Conservation (phyloP, 2,888 invertebrate species). For the Mylabris sibirica region DNA sequence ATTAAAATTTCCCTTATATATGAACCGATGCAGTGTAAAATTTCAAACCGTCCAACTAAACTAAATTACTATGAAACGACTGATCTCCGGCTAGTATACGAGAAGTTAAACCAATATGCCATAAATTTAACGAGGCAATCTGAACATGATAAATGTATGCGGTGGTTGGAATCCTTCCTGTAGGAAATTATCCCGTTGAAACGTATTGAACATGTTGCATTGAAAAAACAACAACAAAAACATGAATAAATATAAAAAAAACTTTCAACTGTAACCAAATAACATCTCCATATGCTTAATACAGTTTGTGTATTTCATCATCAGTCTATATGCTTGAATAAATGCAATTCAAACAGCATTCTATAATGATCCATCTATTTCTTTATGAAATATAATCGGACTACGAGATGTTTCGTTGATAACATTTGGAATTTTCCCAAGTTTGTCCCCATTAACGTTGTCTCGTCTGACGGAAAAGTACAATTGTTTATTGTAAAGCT, state of each 20-base stretch:
- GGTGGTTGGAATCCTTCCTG: slow-evolving; percentile 34
- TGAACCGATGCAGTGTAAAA: slow-evolving; percentile 26
- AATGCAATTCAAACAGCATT: too few species aligned
- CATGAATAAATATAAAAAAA: background rate
- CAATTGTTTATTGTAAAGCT: slow-evolving; percentile 12
- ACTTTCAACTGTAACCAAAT: too few species aligned
- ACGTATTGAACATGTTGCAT: slow-evolving; percentile 32
- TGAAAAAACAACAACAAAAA: background rate
- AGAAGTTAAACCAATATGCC: slow-evolving; percentile 38
- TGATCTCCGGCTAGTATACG: slow-evolving; percentile 26
- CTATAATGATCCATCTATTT: too few species aligned
- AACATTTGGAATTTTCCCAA: background rate
- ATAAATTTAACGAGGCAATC: slow-evolving; percentile 45
- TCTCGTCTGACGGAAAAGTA: background rate
- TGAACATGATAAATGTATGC: slow-evolving; percentile 45
- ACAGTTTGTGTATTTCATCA: background rate
- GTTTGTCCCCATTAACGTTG: slow-evolving; percentile 17
- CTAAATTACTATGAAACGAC: background rate
- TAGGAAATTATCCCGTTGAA: slow-evolving; percentile 33
- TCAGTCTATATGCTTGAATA: background rate
- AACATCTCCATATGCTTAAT: background rate
- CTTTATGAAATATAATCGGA: too few species aligned
- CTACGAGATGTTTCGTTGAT: background rate
- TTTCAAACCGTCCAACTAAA: slow-evolving; percentile 32
- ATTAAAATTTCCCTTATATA: background rate